These are phyloP conservation scores for Aulostomus chinensis DNA, from an alignment of 2,797 vertebrate genomes.

Conservation along the genomic window DNA sequence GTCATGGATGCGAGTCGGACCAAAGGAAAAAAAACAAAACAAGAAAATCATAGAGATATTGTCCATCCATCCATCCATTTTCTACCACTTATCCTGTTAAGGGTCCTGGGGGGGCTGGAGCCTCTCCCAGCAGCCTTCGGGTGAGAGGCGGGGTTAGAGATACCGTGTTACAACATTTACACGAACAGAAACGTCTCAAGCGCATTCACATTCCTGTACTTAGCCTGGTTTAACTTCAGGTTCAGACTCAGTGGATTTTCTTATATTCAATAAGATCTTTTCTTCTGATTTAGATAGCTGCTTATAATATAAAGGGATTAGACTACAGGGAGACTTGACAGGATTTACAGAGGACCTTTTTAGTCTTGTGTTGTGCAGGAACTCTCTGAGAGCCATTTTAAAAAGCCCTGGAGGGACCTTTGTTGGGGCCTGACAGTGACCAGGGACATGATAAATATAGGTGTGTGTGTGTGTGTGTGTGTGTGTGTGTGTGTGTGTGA, in stretches of 20 bases:
- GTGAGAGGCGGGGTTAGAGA: too few species aligned
- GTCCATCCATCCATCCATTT: too few species aligned
- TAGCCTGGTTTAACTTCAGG: neutral
- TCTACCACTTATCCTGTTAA: too few species aligned
- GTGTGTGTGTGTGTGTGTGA: neutral
- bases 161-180: too few species aligned
- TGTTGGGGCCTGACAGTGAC: slow-evolving; percentile 22
- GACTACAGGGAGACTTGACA: neutral
- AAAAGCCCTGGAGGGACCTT: slow-evolving; percentile 17
- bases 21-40: too few species aligned
- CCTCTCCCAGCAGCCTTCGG: too few species aligned
- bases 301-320: slow-evolving; percentile 9
- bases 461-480: slow-evolving; percentile 8
- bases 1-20: too few species aligned
- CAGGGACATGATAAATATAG: slow-evolving; percentile 8
- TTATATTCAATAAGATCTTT: neutral
- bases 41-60: too few species aligned
- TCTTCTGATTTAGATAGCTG: neutral
- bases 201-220: too few species aligned
- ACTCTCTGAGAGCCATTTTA: slow-evolving; percentile 20
- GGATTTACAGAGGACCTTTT: slow-evolving; percentile 9
- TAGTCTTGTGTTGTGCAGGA: slow-evolving; percentile 38
- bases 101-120: too few species aligned
- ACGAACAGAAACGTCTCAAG: too few species aligned
- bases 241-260: too few species aligned